Base-by-base conservation (phyloP, 2,888 invertebrate species). In the Drosophila mercatorum region DNA sequence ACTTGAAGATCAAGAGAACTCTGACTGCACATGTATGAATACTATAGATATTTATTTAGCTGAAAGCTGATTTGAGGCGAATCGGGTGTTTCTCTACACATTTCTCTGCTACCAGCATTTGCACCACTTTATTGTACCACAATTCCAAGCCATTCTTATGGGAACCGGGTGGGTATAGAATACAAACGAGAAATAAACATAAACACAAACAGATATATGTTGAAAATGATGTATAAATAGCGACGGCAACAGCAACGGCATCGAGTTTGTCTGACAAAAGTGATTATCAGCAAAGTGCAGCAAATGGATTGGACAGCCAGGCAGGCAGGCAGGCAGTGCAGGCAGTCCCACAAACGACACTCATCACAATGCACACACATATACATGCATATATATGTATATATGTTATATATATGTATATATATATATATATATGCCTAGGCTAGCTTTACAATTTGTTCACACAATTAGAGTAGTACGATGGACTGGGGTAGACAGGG, bases 221-320 rank as follows among this genome's bases (percentile, higher is more conserved):
- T 31, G 43, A 26, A 53, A 53, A 61, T 22, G 28, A 46, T 67
- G 69, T 72, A 69, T 58, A 68, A 63, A 64, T 78, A 72, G 56
- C 51, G 26, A 26, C 47, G 31, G 44, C 51, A n/a, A 26, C 47
- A 22, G 49, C 38, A 63, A 58, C 63, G 61, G 65, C 71, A 64
- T 47, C 58, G 55, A 53, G 75, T 67, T 68, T 43, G 67, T 56
- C 67, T 70, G 74, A 60, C 57, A 66, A 64, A 41, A 68, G 67
- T 65, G 85, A 89, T 84, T 89, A 84, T 84, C 88, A 89, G 76
- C 67, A 78, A 74, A 87, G 78, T 80, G 89, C 83, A 73, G 71
- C 53, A 75, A 83, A 74, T 77, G 66, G 72, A 76, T 80, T 67
- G 83, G 56, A 66, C 68, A 46, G 55, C 55, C 41, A 22, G 58